Base-by-base conservation (phyloP, 2,797 vertebrate genomes). In the Eptatretus atami region DNA sequence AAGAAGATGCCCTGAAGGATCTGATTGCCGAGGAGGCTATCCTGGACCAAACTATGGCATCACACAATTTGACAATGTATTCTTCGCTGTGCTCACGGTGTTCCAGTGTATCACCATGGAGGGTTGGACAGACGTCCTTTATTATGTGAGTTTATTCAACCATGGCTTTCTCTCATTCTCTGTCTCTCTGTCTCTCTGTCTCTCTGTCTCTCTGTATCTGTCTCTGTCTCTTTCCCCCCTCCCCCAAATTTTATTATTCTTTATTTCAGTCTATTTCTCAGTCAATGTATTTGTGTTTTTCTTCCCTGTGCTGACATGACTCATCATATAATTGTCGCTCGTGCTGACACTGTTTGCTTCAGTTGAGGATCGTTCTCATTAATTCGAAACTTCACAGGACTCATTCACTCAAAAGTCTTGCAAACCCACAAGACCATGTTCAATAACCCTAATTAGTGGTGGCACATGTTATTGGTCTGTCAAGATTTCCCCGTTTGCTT, bases 31-130 rank as follows among this genome's bases (percentile, higher is more conserved):
- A 19, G 74, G 75, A n/a, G 86, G 83, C 70, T 96, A 86, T 86
- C 79, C 76, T 2, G 90, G 90, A 15, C 90, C 88, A 69, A 95
- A 90, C 74, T 94, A 80, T 0, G 90, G 90, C 24, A 96, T 96
- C 74, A 96, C 90, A 70, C 92, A 96, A 75, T 96, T 96, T 0
- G 88, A 96, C 77, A 96, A 96, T 72, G 93, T 96, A 76, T 77
- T 95, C 66, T 95, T 96, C 52, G 85, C 90, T 1, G 79, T 95
- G 69, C 77, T 96, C 61, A 95, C 90, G 0, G 88, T 95, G 65
- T 95, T 95, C 76, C 88, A 95, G 74, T 95, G 88, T 73, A 95
- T 95, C 75, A 95, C 88, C 68, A 95, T 95, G 88, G 88, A 95
- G 72, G 88, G 88, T 67, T 95, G 70, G 90, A 85, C 82, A 0